These are phyloP conservation scores for Scaptomyza parva DNA, from an alignment of 2,888 invertebrate species.

Conservation along the genomic window DNA sequence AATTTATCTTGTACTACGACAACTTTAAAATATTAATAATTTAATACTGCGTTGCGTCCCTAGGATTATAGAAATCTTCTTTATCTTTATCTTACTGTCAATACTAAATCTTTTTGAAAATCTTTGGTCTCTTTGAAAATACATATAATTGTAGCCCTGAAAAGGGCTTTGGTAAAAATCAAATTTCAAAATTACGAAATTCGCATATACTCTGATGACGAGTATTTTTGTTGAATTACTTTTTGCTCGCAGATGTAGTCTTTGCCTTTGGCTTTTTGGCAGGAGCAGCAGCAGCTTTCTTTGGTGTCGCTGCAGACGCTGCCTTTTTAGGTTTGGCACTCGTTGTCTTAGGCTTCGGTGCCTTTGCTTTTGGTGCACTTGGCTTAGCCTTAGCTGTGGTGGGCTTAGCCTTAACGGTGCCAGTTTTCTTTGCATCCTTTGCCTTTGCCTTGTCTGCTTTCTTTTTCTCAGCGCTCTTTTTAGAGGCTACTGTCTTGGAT, in stretches of 20 bases:
- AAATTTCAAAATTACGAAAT: background rate
- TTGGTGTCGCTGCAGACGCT: constrained; percentile 27
- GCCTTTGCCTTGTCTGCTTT: constrained; percentile 44
- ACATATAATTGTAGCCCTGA: constrained; percentile 9
- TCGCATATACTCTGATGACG: background rate
- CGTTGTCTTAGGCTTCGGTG: constrained; percentile 36
- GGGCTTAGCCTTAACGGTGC: constrained; percentile 47
- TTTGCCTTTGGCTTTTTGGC: constrained; percentile 51
- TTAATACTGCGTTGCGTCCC: too few species aligned
- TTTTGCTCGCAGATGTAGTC: constrained; percentile 35
- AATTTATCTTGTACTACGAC: too few species aligned
- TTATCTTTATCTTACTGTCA: background rate
- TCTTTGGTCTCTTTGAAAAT: background rate
- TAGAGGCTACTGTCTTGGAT: constrained; percentile 36
- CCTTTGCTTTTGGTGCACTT: constrained; percentile 35
- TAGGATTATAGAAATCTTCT: background rate
- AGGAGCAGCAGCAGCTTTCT: constrained; percentile 29
- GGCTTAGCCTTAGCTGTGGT: constrained; percentile 33
- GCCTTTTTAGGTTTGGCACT: constrained; percentile 43
- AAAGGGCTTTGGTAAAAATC: constrained; percentile 8
- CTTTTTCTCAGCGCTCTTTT: constrained; percentile 50
- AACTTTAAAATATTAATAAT: too few species aligned
- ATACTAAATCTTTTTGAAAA: background rate
- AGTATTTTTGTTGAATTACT: constrained; percentile 24
- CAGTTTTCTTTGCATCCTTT: constrained; percentile 50